Evolutionary conservation across 2,797 vertebrate genomes (phyloP).

Genomic region (Tapera naevia): DNA sequence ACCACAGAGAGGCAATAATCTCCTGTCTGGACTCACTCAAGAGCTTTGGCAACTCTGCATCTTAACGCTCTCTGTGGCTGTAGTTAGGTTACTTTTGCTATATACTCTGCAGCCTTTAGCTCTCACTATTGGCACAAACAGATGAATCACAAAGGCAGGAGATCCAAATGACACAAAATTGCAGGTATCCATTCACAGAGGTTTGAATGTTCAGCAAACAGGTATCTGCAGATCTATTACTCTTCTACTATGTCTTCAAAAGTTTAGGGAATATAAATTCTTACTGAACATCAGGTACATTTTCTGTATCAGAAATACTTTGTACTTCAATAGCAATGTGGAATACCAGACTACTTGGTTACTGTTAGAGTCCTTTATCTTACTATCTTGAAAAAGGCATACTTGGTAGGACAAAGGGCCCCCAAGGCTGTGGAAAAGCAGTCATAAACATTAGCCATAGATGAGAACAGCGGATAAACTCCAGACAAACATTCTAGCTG

Average conservation of each 20-base stretch:
- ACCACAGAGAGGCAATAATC: neutral
- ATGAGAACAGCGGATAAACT: slow-evolving; percentile 39
- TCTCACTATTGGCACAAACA: neutral
- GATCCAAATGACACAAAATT: neutral
- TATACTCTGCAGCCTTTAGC: neutral
- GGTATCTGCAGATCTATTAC: neutral
- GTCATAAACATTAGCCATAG: slow-evolving; percentile 55
- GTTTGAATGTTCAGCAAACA: neutral
- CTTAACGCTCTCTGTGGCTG: neutral
- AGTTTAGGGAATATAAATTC: slow-evolving; percentile 6
- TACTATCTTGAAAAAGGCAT: slow-evolving; percentile 1
- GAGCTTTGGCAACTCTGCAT: neutral
- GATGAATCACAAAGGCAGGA: neutral
- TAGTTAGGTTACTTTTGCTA: neutral
- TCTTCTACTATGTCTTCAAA: slow-evolving; percentile 26
- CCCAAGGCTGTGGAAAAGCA: neutral
- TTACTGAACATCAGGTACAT: slow-evolving; percentile 44
- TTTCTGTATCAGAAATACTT: slow-evolving; percentile 42
- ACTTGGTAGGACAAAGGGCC: neutral
- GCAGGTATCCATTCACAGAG: neutral
- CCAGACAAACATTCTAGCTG: slow-evolving; percentile 50
- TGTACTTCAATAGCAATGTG: neutral
- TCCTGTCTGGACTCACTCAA: neutral
- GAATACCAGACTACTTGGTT: neutral
- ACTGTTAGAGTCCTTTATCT: slow-evolving; percentile 26